Base-by-base conservation (phyloP, 2,888 invertebrate species). In the Cosmia trapezina region DNA sequence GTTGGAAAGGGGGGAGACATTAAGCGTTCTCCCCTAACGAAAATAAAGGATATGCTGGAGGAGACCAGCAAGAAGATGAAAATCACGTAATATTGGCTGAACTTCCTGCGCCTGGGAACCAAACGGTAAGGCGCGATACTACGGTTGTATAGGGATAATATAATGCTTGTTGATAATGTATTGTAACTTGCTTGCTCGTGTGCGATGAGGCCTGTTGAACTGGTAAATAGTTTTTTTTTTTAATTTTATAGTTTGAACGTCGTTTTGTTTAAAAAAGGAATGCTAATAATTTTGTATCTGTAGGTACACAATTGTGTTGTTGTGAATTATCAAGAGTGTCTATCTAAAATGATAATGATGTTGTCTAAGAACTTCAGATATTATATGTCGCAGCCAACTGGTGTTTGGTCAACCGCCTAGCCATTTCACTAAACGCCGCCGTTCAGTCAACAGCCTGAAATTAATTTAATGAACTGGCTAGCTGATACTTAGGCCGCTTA, bases 1-100 rank as follows among this genome's bases (percentile, higher is more conserved):
- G 83, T 89, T 60, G 86, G 85, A 4, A 91, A 59, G 70, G 85
- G 8, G 88, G 85, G 2, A 90, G 76, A 79, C 17, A 57, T 90
- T 78, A 94, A 93, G 64, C 94, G 95, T 6, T 96, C 96, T 4
- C 96, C 96, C 0, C 91, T 96, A 77, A 93, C 95, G 45, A 96
- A 96, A 84, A 95, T 96, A 70, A 96, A 96, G 83, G 94, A 96
- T 84, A 96, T 96, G 93, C 87, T 96, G 59, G 96, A 95, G 81
- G 96, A 94, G 70, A 96, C 96, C 57, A 90, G 94, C 75, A 96
- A 96, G 90, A 96, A 96, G 78, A 96, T 96, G 92, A 96, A 96
- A 87, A 95, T 94, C 83, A 96, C 96, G 96, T 96, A 96, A 96
- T 96, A 96, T 92, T 91, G 89, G 91, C 90, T 93, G 53, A 80